Base-by-base conservation (phyloP, 2,797 vertebrate genomes). In the Champsocephalus esox region DNA sequence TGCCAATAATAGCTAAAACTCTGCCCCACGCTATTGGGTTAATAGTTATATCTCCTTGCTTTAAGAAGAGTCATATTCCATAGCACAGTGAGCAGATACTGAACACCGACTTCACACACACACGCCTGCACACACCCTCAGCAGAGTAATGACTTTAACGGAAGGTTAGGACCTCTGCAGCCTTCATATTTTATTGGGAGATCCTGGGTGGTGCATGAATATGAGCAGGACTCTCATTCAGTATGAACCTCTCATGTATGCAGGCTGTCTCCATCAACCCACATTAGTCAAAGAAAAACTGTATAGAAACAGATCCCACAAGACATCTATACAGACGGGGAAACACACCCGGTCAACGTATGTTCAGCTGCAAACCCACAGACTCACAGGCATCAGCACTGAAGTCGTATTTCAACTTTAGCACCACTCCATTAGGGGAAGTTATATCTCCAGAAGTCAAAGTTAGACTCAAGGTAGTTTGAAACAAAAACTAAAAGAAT, bases 171-270 rank as follows among this genome's bases (percentile, higher is more conserved):
- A 82, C 70, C 84, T 88, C 81, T 88, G 88, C 83, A 80, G 84
- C 81, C 41, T 93, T 87, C 82, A 92, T 94, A 92, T 89, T 93
- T 93, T 44, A 94, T 87, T 68, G 66, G 76, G 79, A 86, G 73
- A 90, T 88, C 77, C 91, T 87, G 84, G 83, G 79, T 81, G 80
- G 82, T 73, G 76, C 65, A 46, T 72, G 64, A 75, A 69, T 77
- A 70, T 51, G 81, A 81, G 61, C 81, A 77, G 75, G 73, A 84
- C 84, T 79, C 74, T 81, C 62, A 75, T 79, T 59, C 28, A 6
- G 34, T 68, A 63, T 52, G 46, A 76, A 70, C 64, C 70, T 52
- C 52, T 83, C 32, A 28, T 56, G 70, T 44, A 17, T 1, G 0
- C 51, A 57, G 56, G 24, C 56, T 44, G 56, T 60, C 74, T 82